phyloP scores from a whole-genome alignment of 2,888 invertebrate genomes.

The Drosophila sordidula region DNA sequence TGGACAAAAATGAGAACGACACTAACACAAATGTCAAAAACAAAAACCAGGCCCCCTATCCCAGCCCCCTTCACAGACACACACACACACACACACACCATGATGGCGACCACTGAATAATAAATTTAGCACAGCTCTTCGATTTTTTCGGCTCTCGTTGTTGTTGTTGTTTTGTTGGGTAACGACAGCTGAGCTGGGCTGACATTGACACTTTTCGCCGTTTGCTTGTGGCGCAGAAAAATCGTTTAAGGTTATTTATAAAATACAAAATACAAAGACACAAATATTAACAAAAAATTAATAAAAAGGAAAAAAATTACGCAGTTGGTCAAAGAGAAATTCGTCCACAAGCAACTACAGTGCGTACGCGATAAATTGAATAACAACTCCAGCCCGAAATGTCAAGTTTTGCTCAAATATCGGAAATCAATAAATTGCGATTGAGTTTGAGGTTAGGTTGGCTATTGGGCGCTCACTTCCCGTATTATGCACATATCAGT shows the following conservation, averaged over 20 bases:
- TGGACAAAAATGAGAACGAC: slow-evolving; percentile 29
- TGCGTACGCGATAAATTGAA: slow-evolving; percentile 4
- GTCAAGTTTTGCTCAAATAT: slow-evolving; percentile 14
- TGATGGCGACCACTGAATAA: slow-evolving; percentile 68
- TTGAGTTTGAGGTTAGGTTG: slow-evolving; percentile 14
- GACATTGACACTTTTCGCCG: slow-evolving; percentile 77
- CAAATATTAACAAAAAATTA: slow-evolving; percentile 13
- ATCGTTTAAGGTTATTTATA: slow-evolving; percentile 76
- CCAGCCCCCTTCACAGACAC: neutral
- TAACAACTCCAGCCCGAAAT: neutral
- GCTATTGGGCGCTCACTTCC: slow-evolving; percentile 33
- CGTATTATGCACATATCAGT: slow-evolving; percentile 22
- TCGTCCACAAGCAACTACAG: neutral
- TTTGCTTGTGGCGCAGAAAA: slow-evolving; percentile 58
- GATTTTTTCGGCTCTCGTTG: slow-evolving; percentile 54
- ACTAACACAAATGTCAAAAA: slow-evolving; percentile 28
- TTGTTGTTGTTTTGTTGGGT: slow-evolving; percentile 42
- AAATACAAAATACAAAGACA: slow-evolving; percentile 37
- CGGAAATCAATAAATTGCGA: slow-evolving; percentile 48
- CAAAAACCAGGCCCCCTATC: slow-evolving; percentile 25
- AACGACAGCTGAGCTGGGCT: slow-evolving; percentile 67
- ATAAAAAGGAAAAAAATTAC: slow-evolving; percentile 4
- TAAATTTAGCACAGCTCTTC: slow-evolving; percentile 77
- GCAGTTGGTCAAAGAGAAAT: slow-evolving; percentile 13
- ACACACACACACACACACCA: slow-evolving; percentile 5